Percentiles rank a stretch among this genome's conserved stretches.
phyloP scores from a whole-genome alignment of 2,888 invertebrate genomes.

The Lochmaea capreae region DNA sequence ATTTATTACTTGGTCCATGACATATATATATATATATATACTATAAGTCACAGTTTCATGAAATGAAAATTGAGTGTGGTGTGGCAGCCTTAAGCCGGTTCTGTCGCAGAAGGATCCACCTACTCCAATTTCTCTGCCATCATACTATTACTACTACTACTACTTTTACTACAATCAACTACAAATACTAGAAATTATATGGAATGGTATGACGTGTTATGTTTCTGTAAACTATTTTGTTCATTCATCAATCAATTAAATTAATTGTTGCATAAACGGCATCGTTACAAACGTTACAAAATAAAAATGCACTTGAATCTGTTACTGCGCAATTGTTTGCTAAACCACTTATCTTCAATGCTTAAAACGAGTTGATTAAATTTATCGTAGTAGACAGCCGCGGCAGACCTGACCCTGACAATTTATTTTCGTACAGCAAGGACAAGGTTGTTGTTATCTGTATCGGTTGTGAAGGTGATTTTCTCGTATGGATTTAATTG shows the following conservation, averaged over 20 bases:
- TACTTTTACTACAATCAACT: no score
- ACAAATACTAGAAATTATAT: no score
- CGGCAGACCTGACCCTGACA: constrained; percentile 64
- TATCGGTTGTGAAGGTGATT: constrained; percentile 34
- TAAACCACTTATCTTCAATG: constrained; percentile 14
- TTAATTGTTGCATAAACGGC: background rate
- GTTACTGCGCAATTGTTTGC: constrained; percentile 12
- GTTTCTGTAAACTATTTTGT: no score
- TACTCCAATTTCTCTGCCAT: no score
- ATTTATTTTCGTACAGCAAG: constrained; percentile 59
- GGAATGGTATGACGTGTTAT: no score
- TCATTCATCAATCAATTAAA: background rate
- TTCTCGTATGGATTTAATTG: constrained; percentile 24
- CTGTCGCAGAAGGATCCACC: no score
- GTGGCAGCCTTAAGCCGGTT: no score
- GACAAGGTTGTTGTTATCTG: constrained; percentile 52
- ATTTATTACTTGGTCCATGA: no score
- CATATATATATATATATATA: no score
- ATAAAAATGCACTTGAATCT: constrained; percentile 5
- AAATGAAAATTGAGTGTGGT: no score
- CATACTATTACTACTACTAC: no score
- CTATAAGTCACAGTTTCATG: no score
- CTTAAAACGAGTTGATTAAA: constrained; percentile 33
- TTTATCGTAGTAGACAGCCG: constrained; percentile 29
- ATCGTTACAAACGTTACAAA: background rate